Percentiles rank a stretch among this genome's conserved stretches.
phyloP scores from a whole-genome alignment of 2,113 vertebrate genomes.

The Neogale vison region DNA sequence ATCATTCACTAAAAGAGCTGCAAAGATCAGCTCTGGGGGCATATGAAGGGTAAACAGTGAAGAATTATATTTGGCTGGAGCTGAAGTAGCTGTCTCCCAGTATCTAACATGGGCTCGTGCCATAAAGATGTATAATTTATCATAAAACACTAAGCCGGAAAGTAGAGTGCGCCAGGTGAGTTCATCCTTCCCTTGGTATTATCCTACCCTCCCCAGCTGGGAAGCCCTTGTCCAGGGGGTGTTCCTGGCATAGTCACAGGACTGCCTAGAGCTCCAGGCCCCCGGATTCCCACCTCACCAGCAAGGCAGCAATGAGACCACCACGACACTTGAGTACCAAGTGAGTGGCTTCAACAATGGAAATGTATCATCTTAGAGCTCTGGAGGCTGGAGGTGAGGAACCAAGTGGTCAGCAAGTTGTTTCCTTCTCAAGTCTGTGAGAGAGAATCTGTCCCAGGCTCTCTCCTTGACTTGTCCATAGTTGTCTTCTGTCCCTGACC shows the following conservation, averaged over 20 bases:
- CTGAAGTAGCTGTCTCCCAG: background rate
- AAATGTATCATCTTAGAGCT: background rate
- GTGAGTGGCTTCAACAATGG: background rate
- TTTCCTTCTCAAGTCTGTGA: background rate
- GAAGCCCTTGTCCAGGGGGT: background rate
- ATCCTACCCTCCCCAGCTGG: background rate
- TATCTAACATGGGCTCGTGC: background rate
- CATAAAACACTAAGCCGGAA: background rate
- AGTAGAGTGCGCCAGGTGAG: fast-evolving
- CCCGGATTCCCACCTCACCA: fast-evolving
- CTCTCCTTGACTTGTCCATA: background rate
- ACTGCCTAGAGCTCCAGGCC: background rate
- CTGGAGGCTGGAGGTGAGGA: background rate
- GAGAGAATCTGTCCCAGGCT: background rate
- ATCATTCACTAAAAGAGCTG: background rate
- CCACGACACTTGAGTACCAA: too few relatives aligned
- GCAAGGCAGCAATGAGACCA: background rate
- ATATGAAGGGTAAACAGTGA: background rate
- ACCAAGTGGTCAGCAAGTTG: background rate
- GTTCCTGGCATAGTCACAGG: background rate
- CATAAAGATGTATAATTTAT: background rate
- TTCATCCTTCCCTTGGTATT: background rate
- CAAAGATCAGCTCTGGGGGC: background rate
- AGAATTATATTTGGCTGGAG: background rate
- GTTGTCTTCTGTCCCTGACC: background rate